Base-by-base conservation (phyloP, 1,140 invertebrate species). In the Zaprionus kolodkinae region DNA sequence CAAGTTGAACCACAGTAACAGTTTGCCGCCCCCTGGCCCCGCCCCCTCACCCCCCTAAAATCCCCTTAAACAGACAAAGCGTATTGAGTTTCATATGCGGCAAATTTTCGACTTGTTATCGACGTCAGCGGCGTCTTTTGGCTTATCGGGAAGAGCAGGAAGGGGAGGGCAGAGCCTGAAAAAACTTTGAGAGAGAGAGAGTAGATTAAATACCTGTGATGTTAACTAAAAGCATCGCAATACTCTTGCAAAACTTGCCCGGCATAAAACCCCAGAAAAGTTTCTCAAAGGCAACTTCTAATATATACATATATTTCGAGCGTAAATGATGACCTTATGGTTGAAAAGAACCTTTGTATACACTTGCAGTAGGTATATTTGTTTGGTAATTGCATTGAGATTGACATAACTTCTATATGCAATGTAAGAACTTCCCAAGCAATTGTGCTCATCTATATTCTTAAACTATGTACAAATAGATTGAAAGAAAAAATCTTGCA, bases 251-350 rank as follows among this genome's bases (percentile, higher is more conserved):
- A 15, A 15, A 45, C 13, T 45, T 45, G 13, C 38, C 13, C 38
- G 40, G 40, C 7, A 43, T 43, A 43, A 43, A 43, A 43, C 2
- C n/a, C 2, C n/a, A 45, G n/a, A 15, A 45, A 45, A 45, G 40
- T 45, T 45, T 15, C 9, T 45, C n/a, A 45, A 45, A 45, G 40
- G n/a, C 7, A 45, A 45, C 40, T 43, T 43, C 40, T n/a, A 9
- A 33, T 43, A 43, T n/a, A 45, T 45, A 15, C n/a, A 45, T 15
- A 45, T 45, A 45, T 45, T 45, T 45, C 40, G 40, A 45, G 40
- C 40, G 40, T 45, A 45, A 45, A 45, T 45, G 40, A 45, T 45
- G 40, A 45, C 40, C 40, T 45, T 45, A 45, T 45, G 40, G 40
- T 7, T 43, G 40, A n/a, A 43, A 43, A 43, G 15, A 45, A 15